Conservation (phyloP, 2,113 vertebrate species). For the Xenopus tropicalis region DNA sequence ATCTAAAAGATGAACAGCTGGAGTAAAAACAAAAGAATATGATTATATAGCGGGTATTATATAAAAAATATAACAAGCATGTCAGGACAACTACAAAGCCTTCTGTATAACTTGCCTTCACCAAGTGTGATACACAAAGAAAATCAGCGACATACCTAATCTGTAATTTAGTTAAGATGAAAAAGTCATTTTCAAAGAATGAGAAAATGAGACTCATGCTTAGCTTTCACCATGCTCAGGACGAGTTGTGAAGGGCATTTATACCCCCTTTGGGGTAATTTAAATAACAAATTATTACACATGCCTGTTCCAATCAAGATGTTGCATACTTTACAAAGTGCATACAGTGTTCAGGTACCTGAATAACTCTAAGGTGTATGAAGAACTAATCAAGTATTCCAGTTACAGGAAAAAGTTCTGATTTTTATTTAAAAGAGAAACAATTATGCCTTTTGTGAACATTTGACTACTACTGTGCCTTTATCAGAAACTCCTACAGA, state of each 20-base stretch:
- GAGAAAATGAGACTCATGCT: not conserved
- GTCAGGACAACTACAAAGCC: not conserved
- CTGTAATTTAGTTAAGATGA: not conserved
- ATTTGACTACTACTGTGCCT: not conserved
- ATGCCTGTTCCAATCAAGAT: not conserved
- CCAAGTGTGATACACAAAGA: not conserved
- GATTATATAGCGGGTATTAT: not conserved
- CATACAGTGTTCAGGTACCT: not conserved
- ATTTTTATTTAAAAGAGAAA: not conserved
- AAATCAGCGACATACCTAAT: not conserved
- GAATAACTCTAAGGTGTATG: not conserved
- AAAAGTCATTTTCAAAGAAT: not conserved
- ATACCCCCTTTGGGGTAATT: not conserved
- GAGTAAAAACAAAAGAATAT: not conserved
- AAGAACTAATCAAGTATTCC: constrained; percentile 4
- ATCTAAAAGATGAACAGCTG: not conserved
- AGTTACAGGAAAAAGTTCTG: not conserved
- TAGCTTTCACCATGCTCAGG: not conserved
- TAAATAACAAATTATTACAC: not conserved
- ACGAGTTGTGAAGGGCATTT: not conserved
- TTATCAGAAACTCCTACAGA: not conserved
- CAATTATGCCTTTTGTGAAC: not conserved
- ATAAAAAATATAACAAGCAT: not conserved
- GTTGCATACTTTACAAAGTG: not conserved
- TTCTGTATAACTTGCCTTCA: not conserved